These are phyloP conservation scores for Zophobas morio DNA, from an alignment of 1,140 invertebrate genomes.

Conservation along the genomic window DNA sequence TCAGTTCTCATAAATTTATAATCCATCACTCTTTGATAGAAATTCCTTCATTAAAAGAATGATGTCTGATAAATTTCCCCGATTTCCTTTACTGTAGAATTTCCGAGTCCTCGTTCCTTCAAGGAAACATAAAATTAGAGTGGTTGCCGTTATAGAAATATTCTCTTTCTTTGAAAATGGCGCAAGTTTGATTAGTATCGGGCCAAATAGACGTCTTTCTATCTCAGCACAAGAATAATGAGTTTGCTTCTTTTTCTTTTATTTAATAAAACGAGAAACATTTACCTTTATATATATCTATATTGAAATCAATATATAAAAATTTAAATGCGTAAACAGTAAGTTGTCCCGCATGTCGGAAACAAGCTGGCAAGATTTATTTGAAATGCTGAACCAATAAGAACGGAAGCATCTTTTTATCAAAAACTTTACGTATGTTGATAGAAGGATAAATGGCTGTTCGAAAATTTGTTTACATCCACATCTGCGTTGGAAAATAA, in stretches of 20 bases:
- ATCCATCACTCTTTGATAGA: no score
- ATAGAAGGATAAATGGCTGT: slow-evolving; percentile 37
- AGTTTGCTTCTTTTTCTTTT: not conserved
- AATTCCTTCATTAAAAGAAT: not conserved
- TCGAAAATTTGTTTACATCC: slow-evolving; percentile 36
- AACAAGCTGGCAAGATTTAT: slow-evolving; percentile 31
- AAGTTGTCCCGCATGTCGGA: slow-evolving; percentile 2
- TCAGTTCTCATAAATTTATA: no score
- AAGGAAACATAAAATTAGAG: no score
- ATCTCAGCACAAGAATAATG: no score
- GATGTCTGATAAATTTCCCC: not conserved
- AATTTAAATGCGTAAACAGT: slow-evolving; percentile 31
- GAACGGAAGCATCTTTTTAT: slow-evolving; percentile 32
- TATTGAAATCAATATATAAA: not conserved
- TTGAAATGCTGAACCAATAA: slow-evolving; percentile 24
- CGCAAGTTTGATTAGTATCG: not conserved
- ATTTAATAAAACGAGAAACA: no score
- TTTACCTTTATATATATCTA: no score
- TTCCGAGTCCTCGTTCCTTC: no score
- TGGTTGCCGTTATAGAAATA: no score
- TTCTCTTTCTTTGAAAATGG: not conserved
- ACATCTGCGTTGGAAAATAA: slow-evolving; percentile 25
- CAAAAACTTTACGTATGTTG: slow-evolving; percentile 39
- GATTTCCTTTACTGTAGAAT: no score
- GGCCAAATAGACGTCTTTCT: not conserved